Evolutionary conservation across 2,113 vertebrate genomes (phyloP).

Genomic region (Dasyprocta punctata): DNA sequence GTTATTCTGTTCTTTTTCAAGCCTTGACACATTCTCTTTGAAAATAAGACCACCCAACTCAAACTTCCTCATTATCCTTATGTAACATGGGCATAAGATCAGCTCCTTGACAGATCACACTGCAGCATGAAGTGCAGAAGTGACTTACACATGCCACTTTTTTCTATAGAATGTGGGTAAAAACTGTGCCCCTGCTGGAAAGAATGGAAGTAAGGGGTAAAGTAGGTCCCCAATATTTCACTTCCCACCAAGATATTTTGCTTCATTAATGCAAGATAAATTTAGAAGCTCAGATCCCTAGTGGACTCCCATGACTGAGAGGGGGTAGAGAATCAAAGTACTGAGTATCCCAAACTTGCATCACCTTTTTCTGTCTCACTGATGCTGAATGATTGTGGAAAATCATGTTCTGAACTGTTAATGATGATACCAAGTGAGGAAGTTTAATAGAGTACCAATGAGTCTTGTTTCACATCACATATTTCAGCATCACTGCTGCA

Average conservation of each 20-base stretch:
- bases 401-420: not conserved
- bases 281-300: not conserved
- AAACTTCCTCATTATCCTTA: not conserved
- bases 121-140: not conserved
- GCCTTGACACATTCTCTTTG: not conserved
- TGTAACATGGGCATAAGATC: not conserved
- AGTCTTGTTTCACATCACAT: not conserved
- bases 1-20: not conserved
- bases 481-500: not conserved
- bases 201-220: not conserved
- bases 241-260: not conserved
- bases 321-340: not conserved
- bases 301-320: not conserved
- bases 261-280: not conserved
- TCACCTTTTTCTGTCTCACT: not conserved
- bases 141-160: not conserved
- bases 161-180: not conserved
- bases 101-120: not conserved
- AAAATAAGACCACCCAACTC: not conserved
- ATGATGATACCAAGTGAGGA: not conserved
- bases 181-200: not conserved
- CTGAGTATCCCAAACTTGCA: not conserved
- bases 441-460: not conserved
- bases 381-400: not conserved
- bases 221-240: not conserved